phyloP scores from a whole-genome alignment of 1,140 invertebrate species.

The Wiebesia pumilae region DNA sequence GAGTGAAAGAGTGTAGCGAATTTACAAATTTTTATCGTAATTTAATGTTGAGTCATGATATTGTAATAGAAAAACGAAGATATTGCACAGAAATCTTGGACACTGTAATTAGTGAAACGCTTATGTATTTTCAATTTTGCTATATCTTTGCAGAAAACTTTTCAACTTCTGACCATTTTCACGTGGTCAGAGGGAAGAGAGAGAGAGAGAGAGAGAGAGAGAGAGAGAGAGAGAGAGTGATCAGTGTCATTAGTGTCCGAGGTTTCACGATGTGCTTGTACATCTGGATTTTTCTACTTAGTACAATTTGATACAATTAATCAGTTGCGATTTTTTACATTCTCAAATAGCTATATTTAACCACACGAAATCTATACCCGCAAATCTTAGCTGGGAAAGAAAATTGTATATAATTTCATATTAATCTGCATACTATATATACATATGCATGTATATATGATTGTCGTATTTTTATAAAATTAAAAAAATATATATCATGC shows the following conservation, averaged over 20 bases:
- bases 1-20: not conserved
- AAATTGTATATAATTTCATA: constrained; percentile 2
- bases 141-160: not conserved
- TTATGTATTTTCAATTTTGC: not conserved
- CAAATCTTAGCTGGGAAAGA: not conserved
- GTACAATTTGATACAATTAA: constrained; percentile 1
- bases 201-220: too few species aligned
- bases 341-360: not conserved
- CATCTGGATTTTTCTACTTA: not conserved
- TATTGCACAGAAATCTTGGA: not conserved
- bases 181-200: not conserved
- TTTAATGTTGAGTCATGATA: not conserved
- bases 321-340: not conserved
- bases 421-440: not conserved
- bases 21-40: constrained; percentile 13
- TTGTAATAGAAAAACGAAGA: constrained; percentile 22
- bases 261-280: not conserved
- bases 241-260: not conserved
- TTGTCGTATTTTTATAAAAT: constrained; percentile 18
- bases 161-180: too few species aligned
- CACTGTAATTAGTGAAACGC: not conserved
- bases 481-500: not conserved
- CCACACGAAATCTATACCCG: not conserved
- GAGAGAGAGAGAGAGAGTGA: too few species aligned
- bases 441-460: not conserved